These are phyloP conservation scores for Kryptolebias marmoratus DNA, from an alignment of 2,113 vertebrate species.

Conservation along the genomic window DNA sequence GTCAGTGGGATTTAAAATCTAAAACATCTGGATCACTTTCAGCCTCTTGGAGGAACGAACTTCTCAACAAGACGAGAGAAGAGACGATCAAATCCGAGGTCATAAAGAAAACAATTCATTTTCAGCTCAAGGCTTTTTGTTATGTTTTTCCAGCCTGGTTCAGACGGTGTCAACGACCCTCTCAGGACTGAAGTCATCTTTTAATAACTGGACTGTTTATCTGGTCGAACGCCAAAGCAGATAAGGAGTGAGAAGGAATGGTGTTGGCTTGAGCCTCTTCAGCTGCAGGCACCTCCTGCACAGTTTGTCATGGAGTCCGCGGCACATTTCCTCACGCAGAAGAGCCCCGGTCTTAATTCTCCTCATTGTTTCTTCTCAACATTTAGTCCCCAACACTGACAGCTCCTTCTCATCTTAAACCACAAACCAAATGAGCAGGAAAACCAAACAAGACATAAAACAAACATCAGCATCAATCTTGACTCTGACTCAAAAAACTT, in stretches of 20 bases:
- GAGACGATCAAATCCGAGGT: constrained; percentile 51
- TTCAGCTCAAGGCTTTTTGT: constrained; percentile 20
- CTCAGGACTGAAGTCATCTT: constrained; percentile 2
- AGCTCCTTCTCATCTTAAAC: neutral
- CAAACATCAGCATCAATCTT: neutral
- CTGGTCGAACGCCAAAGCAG: constrained; percentile 12
- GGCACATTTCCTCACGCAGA: constrained; percentile 13
- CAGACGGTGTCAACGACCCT: constrained; percentile 37
- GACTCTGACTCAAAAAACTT: neutral
- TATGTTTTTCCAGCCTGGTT: constrained; percentile 53
- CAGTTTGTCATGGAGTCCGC: neutral
- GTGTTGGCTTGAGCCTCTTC: neutral
- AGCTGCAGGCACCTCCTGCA: constrained; percentile 8
- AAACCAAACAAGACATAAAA: neutral
- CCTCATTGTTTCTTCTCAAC: neutral
- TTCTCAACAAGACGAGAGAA: constrained; percentile 24
- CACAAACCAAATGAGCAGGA: neutral
- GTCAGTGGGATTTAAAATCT: neutral
- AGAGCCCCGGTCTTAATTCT: neutral
- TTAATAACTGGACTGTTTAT: neutral
- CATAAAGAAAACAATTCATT: constrained; percentile 38
- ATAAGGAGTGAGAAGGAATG: constrained; percentile 25
- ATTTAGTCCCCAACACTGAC: neutral
- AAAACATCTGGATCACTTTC: constrained; percentile 26
- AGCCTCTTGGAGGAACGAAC: constrained; percentile 47